Base-by-base conservation (phyloP, 2,113 vertebrate genomes). In the Entomyzon cyanotis region DNA sequence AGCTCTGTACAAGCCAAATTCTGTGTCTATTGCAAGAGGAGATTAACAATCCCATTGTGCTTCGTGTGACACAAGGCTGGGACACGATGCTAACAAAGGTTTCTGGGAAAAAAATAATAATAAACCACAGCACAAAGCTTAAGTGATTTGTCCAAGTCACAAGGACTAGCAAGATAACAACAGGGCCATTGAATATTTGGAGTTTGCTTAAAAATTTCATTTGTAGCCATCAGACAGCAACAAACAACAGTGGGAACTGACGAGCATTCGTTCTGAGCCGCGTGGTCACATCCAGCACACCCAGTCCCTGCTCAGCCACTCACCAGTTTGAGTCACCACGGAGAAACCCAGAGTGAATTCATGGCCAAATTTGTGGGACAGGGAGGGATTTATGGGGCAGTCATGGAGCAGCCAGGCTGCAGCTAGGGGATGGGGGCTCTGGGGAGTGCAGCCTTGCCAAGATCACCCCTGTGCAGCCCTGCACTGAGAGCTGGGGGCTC, bases 241-340 rank as follows among this genome's bases (percentile, higher is more conserved):
- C 74, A 95, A 94, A 89, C 69, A 91, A 21, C 47, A 31, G 21
- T 35, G 60, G 78, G 59, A 69, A 17, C 30, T n/a, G 31, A 20
- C 0, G 35, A 13, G 20, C 24, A 7, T 90, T 53, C 50, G 69
- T 76, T 70, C 39, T 3, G 67, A 84, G 50, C 76, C 0, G 0
- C 0, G 0, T 3, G 9, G 37, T 33, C 30, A 23, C 87, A 91
- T 75, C 86, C 85, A 62, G 87, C 91, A 77, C 2, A 0, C 12
- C 10, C 19, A 0, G 1, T 1, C 55, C 1, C 0, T 5, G 33
- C 46, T 37, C 20, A 1, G 4, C 22, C 12, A 0, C 70, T 50
- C 10, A 1, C 27, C 4, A 2, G 58, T 16, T 70, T 7, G 9
- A 79, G 37, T 12, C 68, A 47, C 12, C 10, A 1, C 2, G 0